A percentile compares a stretch with the other conserved stretches of the same genome.
These are phyloP conservation scores for Lycaon pictus DNA, from an alignment of 2,113 vertebrate species.

Conservation along the genomic window DNA sequence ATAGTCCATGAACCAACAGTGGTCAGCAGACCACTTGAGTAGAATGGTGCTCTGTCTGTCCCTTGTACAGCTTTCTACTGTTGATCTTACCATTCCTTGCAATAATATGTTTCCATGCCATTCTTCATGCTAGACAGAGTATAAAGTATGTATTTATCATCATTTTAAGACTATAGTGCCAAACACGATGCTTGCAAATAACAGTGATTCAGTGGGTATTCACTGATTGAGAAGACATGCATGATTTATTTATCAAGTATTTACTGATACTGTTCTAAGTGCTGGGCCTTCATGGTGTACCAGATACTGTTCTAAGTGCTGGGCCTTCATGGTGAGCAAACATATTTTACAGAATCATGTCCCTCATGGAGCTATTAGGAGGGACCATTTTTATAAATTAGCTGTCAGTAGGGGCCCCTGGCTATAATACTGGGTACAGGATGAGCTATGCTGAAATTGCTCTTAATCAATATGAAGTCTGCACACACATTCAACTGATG, in stretches of 20 bases:
- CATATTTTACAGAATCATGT: background rate
- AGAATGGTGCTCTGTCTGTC: background rate
- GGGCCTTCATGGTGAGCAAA: background rate
- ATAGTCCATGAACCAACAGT: background rate
- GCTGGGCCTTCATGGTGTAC: background rate
- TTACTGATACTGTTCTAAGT: background rate
- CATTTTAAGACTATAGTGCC: background rate
- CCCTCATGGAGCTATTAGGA: background rate
- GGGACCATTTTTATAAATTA: background rate
- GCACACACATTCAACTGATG: background rate
- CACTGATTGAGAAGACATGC: background rate
- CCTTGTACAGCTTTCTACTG: background rate
- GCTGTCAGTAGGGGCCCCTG: background rate
- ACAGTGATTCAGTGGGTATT: background rate
- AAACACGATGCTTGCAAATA: slow-evolving; percentile 14
- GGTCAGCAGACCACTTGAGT: background rate
- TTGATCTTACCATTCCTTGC: background rate
- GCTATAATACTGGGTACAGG: background rate
- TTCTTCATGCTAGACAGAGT: background rate
- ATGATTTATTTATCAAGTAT: background rate
- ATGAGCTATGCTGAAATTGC: background rate
- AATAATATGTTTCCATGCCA: background rate
- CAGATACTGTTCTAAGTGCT: background rate
- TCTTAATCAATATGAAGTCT: slow-evolving; percentile 8
- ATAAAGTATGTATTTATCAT: background rate